phyloP scores from a whole-genome alignment of 2,888 invertebrate species.

The Pecten maximus region DNA sequence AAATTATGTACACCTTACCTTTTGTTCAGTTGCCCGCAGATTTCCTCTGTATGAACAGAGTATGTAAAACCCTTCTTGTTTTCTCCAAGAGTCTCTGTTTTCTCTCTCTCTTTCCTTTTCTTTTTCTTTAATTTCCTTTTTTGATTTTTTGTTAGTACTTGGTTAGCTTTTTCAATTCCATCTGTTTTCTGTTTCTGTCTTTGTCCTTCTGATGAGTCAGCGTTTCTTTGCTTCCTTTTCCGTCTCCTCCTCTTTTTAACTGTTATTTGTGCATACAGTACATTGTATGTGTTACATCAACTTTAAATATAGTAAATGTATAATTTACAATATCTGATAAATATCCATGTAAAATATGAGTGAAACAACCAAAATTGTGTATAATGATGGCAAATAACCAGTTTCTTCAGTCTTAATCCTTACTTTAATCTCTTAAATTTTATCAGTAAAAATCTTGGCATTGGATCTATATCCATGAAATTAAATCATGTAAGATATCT shows the following conservation, averaged over 20 bases:
- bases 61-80: neutral
- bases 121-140: conserved; percentile 50
- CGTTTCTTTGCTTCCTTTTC: neutral
- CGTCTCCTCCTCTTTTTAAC: neutral
- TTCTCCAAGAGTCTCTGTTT: neutral
- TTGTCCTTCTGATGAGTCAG: neutral
- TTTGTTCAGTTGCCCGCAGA: neutral
- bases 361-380: too few relatives aligned
- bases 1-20: neutral
- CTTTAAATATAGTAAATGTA: too few relatives aligned
- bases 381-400: too few relatives aligned
- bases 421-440: too few relatives aligned
- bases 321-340: too few relatives aligned
- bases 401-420: too few relatives aligned
- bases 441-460: too few relatives aligned
- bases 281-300: neutral
- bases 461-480: too few relatives aligned
- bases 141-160: conserved; percentile 47
- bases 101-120: conserved; percentile 41
- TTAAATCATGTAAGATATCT: too few relatives aligned
- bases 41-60: conserved; percentile 11
- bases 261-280: neutral
- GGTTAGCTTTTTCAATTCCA: neutral
- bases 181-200: neutral
- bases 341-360: too few relatives aligned